These are phyloP conservation scores for Ochropleura leucogaster DNA, from an alignment of 2,888 invertebrate genomes.

Conservation along the genomic window DNA sequence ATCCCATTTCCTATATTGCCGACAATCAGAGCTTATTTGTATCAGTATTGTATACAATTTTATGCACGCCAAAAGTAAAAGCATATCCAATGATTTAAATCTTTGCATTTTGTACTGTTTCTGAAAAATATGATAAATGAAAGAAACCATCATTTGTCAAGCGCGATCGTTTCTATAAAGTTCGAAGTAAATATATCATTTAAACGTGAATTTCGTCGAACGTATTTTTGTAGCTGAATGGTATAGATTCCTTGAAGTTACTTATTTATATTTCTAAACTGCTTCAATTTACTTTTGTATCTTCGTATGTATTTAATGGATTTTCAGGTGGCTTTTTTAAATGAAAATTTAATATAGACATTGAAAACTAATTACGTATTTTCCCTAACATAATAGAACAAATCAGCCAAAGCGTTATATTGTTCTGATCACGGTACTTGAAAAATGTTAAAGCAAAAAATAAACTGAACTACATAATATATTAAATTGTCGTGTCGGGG, in stretches of 20 bases:
- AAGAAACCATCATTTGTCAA: constrained; percentile 56
- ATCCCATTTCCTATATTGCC: neutral
- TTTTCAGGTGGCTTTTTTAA: neutral
- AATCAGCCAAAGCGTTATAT: neutral
- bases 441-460: neutral
- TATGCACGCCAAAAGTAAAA: neutral
- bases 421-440: neutral
- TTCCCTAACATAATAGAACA: neutral
- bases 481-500: too few relatives aligned
- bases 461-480: neutral
- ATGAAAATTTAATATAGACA: neutral
- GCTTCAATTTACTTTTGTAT: constrained; percentile 16
- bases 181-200: constrained; percentile 52
- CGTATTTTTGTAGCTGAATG: constrained; percentile 10
- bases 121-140: constrained; percentile 55
- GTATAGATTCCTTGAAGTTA: constrained; percentile 19
- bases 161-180: constrained; percentile 46
- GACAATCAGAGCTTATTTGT: neutral
- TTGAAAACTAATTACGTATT: neutral
- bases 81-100: neutral
- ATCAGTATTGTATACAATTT: neutral
- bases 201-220: constrained; percentile 34
- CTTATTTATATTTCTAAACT: constrained; percentile 1
- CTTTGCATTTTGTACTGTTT: constrained; percentile 38
- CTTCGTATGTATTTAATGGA: neutral